Base-by-base conservation (phyloP, 2,888 invertebrate species). In the Lutraria lutraria region DNA sequence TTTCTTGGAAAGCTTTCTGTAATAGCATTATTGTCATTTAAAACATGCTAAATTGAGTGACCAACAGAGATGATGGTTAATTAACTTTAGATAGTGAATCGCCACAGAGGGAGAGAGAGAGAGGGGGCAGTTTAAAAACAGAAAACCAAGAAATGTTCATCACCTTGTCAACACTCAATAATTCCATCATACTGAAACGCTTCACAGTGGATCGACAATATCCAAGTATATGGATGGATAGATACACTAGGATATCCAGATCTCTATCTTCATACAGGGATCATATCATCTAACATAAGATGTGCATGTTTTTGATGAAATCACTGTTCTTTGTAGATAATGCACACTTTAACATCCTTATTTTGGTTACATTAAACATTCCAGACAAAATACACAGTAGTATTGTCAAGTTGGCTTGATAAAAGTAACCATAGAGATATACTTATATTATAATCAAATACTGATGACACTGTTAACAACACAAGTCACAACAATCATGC, bases 91-190 rank as follows among this genome's bases (percentile, higher is more conserved):
- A 43, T 43, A 8, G 43, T 43, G 8, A 43, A 43, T 43, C 43
- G 2, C 43, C 43, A 43, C 2, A 43, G n/a, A n/a, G n/a, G n/a
- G n/a, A 43, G 2, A 60, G 21, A 60, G 19, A 60, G 60, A 72
- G n/a, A 72, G 29, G 25, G 12, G 10, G 10, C n/a, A 0, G 15
- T 15, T 13, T 25, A 25, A 15, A 72, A 76, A 34, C 76, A 76
- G 34, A 76, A 76, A 76, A 15, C 3, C 25, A 3, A 34, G 34
- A 76, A 63, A 34, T n/a, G 21, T 15, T n/a, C 21, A 31, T 31
- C 80, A 90, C 90, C 90, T 88, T 90, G 79, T 90, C 90, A 16
- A 90, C 90, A 86, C 90, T 90, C 60, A 90, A 80, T 90, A 90
- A 86, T 88, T 90, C 90, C 90, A 90, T 90, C 90, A 90, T 90